Evolutionary conservation across 2,888 invertebrate genomes (phyloP).

Genomic region (Yponomeuta malinellus): DNA sequence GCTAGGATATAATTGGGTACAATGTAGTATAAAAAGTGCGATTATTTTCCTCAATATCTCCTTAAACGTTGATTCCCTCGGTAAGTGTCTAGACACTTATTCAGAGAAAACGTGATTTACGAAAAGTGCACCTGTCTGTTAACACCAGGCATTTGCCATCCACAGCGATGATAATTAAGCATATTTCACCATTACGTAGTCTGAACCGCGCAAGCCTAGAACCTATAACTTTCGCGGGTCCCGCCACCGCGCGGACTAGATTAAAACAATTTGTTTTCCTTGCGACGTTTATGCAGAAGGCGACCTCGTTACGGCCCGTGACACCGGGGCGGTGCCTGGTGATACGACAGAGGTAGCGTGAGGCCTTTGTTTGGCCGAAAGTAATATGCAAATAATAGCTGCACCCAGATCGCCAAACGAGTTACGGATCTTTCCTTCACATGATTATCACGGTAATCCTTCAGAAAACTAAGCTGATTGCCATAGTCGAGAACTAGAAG

Average conservation of each 20-base stretch:
- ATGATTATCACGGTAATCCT: no score
- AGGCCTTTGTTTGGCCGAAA: not conserved
- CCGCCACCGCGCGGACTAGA: constrained; percentile 33
- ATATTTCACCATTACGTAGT: constrained; percentile 7
- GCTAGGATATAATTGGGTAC: no score
- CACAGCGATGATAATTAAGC: not conserved
- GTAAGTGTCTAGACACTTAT: no score
- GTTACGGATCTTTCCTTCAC: no score
- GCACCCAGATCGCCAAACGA: no score
- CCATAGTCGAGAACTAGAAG: no score
- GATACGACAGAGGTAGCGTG: not conserved
- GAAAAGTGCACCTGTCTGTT: no score
- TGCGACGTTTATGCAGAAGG: constrained; percentile 32
- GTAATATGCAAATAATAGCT: not conserved
- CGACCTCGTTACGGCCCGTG: constrained; percentile 35
- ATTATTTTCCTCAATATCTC: no score
- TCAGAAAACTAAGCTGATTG: no score
- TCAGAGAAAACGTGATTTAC: no score
- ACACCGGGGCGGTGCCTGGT: constrained; percentile 21
- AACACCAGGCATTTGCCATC: not conserved
- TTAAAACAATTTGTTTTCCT: constrained; percentile 51
- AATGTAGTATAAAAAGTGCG: no score
- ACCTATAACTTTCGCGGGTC: constrained; percentile 32
- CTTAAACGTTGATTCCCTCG: no score
- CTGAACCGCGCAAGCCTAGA: constrained; percentile 1